These are phyloP conservation scores for Cynoglossus semilaevis DNA, from an alignment of 2,113 vertebrate species.

Conservation along the genomic window DNA sequence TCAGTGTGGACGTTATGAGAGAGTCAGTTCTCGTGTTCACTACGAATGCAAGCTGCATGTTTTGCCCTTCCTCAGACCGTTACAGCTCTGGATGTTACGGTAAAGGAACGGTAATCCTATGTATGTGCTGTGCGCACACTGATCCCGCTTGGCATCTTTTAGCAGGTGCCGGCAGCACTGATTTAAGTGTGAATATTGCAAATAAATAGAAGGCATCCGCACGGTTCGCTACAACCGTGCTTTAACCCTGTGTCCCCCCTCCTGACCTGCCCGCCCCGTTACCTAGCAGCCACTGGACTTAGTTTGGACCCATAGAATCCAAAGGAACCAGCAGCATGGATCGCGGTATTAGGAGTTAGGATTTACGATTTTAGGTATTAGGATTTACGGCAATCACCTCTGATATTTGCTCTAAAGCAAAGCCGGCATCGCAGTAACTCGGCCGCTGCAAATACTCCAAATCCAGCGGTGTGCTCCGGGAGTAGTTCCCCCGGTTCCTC, in stretches of 20 bases:
- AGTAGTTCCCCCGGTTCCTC: conserved; percentile 78
- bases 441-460: conserved; percentile 94
- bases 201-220: not conserved
- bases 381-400: conserved; percentile 84
- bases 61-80: conserved; percentile 21
- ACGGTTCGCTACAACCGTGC: conserved; percentile 20
- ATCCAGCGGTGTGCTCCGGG: conserved; percentile 77
- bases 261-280: conserved; percentile 63
- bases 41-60: conserved; percentile 32
- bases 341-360: conserved; percentile 16
- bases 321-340: conserved; percentile 27
- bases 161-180: conserved; percentile 22
- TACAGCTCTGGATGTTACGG: conserved; percentile 15
- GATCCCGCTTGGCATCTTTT: conserved; percentile 1
- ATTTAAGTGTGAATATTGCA: not conserved
- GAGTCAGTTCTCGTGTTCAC: not conserved
- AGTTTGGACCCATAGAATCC: conserved; percentile 47
- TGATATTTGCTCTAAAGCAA: conserved; percentile 93
- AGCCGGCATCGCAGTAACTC: conserved; percentile 94
- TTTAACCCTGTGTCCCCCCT: conserved; percentile 40
- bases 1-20: conserved; percentile 26
- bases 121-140: conserved; percentile 5
- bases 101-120: not conserved
- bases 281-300: conserved; percentile 67
- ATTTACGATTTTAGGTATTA: too few relatives aligned